A percentile compares a stretch with the other conserved stretches of the same genome.
Evolutionary conservation across 30 jellyfish, hydroid and myxozoan species (phyloP).

Genomic region (Nemopilema nomurai): DNA sequence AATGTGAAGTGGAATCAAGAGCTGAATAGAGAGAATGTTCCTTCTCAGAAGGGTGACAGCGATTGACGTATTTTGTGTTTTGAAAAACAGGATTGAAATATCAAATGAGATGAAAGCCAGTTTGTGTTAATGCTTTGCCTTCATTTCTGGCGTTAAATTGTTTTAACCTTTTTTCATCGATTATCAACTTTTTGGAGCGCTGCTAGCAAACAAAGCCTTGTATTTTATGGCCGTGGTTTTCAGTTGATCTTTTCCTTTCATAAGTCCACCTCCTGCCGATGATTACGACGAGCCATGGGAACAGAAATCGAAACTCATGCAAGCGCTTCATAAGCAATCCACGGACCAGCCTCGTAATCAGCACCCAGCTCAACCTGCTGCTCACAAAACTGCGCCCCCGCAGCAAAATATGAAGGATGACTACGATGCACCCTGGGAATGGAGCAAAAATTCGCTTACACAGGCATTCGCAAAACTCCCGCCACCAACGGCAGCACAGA

Average conservation of each 20-base stretch:
- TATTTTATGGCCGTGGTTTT: neutral
- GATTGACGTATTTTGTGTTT: too few relatives aligned
- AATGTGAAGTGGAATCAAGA: too few relatives aligned
- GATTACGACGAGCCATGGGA: conserved; percentile 81
- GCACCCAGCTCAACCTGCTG: neutral
- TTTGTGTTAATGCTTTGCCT: too few relatives aligned
- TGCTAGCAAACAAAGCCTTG: neutral
- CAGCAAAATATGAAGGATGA: conserved; percentile 57
- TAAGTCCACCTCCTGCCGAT: conserved; percentile 24
- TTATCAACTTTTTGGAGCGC: too few relatives aligned
- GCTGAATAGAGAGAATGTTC: too few relatives aligned
- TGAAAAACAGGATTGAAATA: too few relatives aligned
- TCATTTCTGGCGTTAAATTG: neutral
- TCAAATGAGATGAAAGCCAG: too few relatives aligned
- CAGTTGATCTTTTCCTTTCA: neutral
- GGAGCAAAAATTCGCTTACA: conserved; percentile 63
- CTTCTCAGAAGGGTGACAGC: too few relatives aligned
- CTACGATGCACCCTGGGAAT: conserved; percentile 98
- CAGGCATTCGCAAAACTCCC: conserved; percentile 59
- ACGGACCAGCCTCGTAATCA: conserved; percentile 20
- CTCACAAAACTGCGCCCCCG: conserved; percentile 29
- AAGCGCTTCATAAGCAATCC: conserved; percentile 37
- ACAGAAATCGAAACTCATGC: conserved; percentile 16
- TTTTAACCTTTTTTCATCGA: too few relatives aligned
- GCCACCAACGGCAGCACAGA: conserved; percentile 49